These are phyloP conservation scores for Meteorus sp. DNA, from an alignment of 1,140 invertebrate genomes.

Conservation along the genomic window DNA sequence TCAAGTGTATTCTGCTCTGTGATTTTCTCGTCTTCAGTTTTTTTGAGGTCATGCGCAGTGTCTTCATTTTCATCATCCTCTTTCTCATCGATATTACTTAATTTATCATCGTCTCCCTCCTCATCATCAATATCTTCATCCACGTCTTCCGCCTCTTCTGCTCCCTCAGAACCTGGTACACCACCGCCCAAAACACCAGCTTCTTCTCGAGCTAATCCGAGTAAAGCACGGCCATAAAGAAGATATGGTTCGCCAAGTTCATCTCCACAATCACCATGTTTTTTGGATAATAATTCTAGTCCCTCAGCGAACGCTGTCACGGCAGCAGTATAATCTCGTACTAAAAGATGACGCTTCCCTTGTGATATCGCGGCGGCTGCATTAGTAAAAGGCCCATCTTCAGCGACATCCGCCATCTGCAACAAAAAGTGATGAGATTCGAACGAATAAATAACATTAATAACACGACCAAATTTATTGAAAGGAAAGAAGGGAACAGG, in stretches of 20 bases:
- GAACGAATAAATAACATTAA: neutral
- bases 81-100: constrained; percentile 46
- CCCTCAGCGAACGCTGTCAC: constrained; percentile 75
- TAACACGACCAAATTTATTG: too few relatives aligned
- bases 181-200: constrained; percentile 76
- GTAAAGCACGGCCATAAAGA: constrained; percentile 75
- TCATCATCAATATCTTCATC: constrained; percentile 61
- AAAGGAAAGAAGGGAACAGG: too few relatives aligned
- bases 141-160: constrained; percentile 59
- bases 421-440: constrained; percentile 8
- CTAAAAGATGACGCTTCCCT: constrained; percentile 76
- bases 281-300: constrained; percentile 69
- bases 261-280: constrained; percentile 75
- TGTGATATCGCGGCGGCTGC: constrained; percentile 65
- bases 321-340: constrained; percentile 79
- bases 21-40: constrained; percentile 27
- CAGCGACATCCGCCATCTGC: constrained; percentile 64
- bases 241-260: constrained; percentile 85
- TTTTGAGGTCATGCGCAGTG: constrained; percentile 23
- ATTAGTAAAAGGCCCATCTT: constrained; percentile 55
- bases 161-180: constrained; percentile 64
- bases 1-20: constrained; percentile 24
- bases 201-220: constrained; percentile 81
- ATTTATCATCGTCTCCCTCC: constrained; percentile 44
- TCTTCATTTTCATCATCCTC: constrained; percentile 43